Conservation (phyloP, 2,113 vertebrate species). For the Urocolius indicus region DNA sequence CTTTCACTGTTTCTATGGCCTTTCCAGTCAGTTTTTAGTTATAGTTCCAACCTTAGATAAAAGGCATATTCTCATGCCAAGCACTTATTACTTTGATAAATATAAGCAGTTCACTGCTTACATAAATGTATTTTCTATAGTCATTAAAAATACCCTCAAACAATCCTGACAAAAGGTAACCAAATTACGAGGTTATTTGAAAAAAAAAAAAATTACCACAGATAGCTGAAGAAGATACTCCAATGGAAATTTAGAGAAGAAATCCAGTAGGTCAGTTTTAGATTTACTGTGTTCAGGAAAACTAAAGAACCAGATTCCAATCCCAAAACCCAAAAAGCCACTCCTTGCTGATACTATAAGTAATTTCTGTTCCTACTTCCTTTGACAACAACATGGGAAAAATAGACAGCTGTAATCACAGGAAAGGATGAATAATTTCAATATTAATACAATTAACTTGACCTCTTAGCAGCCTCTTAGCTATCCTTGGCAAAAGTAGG, state of each 20-base stretch:
- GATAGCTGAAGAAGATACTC: not conserved
- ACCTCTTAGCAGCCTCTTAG: not conserved
- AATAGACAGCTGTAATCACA: not conserved
- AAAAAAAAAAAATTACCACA: not conserved
- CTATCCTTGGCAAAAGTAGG: not conserved
- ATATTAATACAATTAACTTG: not conserved
- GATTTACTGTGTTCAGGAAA: not conserved
- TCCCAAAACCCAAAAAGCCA: not conserved
- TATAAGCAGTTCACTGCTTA: not conserved
- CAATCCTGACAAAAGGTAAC: not conserved
- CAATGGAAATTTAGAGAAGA: not conserved
- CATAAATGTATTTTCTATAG: not conserved
- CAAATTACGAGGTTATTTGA: not conserved
- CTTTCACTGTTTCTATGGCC: not conserved
- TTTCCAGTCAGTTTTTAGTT: not conserved
- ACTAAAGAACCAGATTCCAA: not conserved
- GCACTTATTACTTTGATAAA: not conserved
- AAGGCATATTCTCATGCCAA: not conserved
- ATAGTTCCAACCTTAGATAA: not conserved
- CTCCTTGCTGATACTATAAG: not conserved
- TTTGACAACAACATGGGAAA: not conserved
- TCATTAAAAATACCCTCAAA: not conserved
- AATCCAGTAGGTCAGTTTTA: not conserved
- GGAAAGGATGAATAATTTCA: not conserved
- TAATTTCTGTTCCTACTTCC: not conserved